Evolutionary conservation across 2,888 invertebrate genomes (phyloP), one percentile per base, ranked within the genome.

Genomic region (Papilio gigon): DNA sequence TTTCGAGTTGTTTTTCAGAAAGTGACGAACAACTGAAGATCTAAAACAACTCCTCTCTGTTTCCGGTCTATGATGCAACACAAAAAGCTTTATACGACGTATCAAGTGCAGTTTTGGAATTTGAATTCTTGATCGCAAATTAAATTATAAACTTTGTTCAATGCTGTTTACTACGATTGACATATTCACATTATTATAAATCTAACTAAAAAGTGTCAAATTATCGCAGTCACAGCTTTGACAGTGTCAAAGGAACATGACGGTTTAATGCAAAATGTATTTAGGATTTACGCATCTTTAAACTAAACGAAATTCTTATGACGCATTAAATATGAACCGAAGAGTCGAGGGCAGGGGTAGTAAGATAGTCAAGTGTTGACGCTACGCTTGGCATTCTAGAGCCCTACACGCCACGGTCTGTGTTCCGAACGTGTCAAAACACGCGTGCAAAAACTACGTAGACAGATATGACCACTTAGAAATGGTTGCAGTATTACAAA

Each of bases 311-410:
- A 65, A 65, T 65, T 44, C 44, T 61, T 50, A 20, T 33, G 37
- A 68, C 37, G 65, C 42, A 60, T 68, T 60, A 60, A 68, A 65
- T 42, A 40, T 68, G 50, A 60, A 59, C 37, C 37, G 65, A 68
- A 64, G 59, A 53, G 59, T 42, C 14, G 33, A 40, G 42, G 58
- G 30, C n/a, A 59, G 42, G 69, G 69, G 67, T 42, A 60, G 53
- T 40, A 61, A 65, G 65, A 69, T 65, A 65, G 65, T 53, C 56
- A 64, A 69, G 69, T 69, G 65, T 65, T 69, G 61, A 69, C 62
- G 62, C 65, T 42, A 56, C 44, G 61, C 65, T 53, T 61, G 14
- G 30, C 53, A 53, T 25, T 69, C 53, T 65, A 65, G 61, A 61
- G 69, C 69, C 65, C 61, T 69, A 61, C 56, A 69, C 65, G 44